Conservation (phyloP, 2,888 invertebrate species). For the Itoplectis maculator region DNA sequence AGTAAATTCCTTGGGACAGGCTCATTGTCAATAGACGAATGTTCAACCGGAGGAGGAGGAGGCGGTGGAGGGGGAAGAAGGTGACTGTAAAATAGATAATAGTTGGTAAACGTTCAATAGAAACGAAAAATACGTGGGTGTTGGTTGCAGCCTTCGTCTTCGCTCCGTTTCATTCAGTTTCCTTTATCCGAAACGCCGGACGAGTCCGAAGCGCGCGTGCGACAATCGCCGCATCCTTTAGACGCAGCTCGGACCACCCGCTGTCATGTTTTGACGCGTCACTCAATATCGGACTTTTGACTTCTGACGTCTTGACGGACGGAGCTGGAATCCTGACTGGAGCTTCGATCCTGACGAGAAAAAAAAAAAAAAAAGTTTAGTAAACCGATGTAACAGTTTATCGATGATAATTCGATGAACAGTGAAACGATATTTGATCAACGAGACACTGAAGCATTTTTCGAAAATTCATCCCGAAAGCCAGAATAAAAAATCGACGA, state of each 20-base stretch:
- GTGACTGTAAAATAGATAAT: conserved; percentile 30
- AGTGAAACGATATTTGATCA: conserved; percentile 5
- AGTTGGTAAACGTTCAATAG: conserved; percentile 33
- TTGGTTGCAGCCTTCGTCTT: conserved; percentile 14
- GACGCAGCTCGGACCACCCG: conserved; percentile 66
- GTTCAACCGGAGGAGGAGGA: conserved; percentile 4
- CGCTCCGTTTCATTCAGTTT: conserved; percentile 21
- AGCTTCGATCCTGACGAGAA: conserved; percentile 31
- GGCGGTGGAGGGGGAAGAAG: conserved; percentile 5
- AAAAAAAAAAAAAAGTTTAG: conserved; percentile 21
- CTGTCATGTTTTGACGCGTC: conserved; percentile 68
- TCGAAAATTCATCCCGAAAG: background rate
- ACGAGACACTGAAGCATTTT: too few species aligned
- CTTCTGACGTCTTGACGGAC: conserved; percentile 52
- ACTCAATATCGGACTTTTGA: conserved; percentile 64
- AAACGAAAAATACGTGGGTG: conserved; percentile 30
- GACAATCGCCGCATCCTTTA: conserved; percentile 49
- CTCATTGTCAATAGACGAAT: conserved; percentile 43
- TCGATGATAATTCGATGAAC: conserved; percentile 47
- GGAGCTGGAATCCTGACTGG: too few species aligned
- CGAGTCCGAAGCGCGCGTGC: conserved; percentile 41
- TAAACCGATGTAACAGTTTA: conserved; percentile 2
- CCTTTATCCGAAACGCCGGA: conserved; percentile 22
- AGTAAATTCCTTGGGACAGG: conserved; percentile 24
- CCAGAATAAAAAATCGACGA: too few species aligned